Percentiles rank a stretch among this genome's conserved stretches.
Evolutionary conservation across 2,113 vertebrate species (phyloP).

Genomic region (Quiscalus mexicanus): DNA sequence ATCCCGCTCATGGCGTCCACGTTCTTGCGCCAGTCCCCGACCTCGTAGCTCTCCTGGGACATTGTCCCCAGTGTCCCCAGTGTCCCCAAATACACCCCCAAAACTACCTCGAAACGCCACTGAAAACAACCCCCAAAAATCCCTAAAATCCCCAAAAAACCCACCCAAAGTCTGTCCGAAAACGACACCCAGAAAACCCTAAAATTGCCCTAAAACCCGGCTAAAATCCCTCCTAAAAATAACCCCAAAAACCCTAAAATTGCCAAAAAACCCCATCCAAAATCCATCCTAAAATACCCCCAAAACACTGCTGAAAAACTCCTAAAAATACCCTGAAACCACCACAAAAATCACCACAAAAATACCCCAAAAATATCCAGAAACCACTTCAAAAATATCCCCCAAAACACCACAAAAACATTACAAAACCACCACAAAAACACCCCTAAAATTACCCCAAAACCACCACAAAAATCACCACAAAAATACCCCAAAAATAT

Average conservation of each 20-base stretch:
- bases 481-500: too few species aligned
- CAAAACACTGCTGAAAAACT: too few species aligned
- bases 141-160: background rate
- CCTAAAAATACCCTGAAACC: too few species aligned
- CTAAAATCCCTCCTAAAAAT: background rate
- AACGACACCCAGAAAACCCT: background rate
- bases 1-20: background rate
- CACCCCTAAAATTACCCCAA: too few species aligned
- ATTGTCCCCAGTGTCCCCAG: background rate
- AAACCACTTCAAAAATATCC: too few species aligned
- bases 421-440: too few species aligned
- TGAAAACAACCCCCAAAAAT: background rate
- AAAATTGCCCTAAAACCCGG: background rate
- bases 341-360: too few species aligned
- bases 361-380: too few species aligned
- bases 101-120: background rate
- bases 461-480: too few species aligned
- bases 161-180: too few species aligned
- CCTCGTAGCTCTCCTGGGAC: background rate
- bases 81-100: background rate
- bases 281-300: background rate
- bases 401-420: too few species aligned
- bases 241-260: background rate
- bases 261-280: background rate
- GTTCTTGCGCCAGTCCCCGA: background rate